A percentile compares a stretch with the other conserved stretches of the same genome.
Conservation (phyloP, 2,113 vertebrate genomes). For the Muntiacus muntjak region DNA sequence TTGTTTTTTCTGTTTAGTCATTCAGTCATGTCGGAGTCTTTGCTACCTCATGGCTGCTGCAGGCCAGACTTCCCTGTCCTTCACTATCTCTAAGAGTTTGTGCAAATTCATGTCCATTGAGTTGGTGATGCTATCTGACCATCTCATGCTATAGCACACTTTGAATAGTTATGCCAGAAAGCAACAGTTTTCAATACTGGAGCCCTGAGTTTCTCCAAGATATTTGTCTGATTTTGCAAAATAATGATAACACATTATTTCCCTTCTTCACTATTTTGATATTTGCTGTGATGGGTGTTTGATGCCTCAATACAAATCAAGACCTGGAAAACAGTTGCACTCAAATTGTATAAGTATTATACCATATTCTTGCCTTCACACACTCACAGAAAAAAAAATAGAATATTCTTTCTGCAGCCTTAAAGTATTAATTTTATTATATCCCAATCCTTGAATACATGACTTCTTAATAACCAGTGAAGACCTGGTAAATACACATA, state of each 20-base stretch:
- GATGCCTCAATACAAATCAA: neutral
- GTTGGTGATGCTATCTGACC: neutral
- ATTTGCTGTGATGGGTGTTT: neutral
- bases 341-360: neutral
- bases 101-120: neutral
- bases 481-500: neutral
- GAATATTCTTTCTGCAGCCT: neutral
- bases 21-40: accelerated
- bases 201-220: neutral
- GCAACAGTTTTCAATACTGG: neutral
- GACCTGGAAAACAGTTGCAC: too few species aligned
- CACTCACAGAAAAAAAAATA: neutral
- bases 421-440: neutral
- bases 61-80: neutral
- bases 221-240: neutral
- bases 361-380: too few species aligned
- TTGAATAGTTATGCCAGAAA: neutral
- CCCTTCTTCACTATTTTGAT: neutral
- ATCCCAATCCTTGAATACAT: neutral
- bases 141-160: neutral
- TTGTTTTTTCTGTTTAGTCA: neutral
- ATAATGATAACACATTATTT: neutral
- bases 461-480: neutral
- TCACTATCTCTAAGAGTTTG: neutral
- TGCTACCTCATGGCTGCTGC: neutral